Evolutionary conservation across 2,113 vertebrate genomes (phyloP).

Genomic region (Entelurus aequoreus): DNA sequence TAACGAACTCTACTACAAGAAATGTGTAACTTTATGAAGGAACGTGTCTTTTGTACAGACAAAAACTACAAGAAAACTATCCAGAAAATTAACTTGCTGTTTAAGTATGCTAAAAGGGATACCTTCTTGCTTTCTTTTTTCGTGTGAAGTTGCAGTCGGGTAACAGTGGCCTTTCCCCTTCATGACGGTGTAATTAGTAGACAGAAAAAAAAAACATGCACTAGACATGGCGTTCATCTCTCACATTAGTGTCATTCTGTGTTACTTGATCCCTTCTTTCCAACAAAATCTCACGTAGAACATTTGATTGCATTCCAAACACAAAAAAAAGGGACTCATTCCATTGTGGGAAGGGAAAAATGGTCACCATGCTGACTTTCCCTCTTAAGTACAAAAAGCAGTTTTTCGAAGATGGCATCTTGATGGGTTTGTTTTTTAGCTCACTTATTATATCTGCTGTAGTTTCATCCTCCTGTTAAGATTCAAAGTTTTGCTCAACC

Average conservation of each 20-base stretch:
- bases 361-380: conserved; percentile 35
- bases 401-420: neutral
- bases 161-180: conserved; percentile 79
- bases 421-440: conserved; percentile 22
- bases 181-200: conserved; percentile 79
- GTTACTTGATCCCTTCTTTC: conserved; percentile 47
- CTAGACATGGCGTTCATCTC: conserved; percentile 47
- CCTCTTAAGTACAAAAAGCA: conserved; percentile 13
- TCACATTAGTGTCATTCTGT: conserved; percentile 74
- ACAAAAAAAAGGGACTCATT: conserved; percentile 62
- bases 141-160: conserved; percentile 81
- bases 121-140: conserved; percentile 82
- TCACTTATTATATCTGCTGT: conserved; percentile 47
- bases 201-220: conserved; percentile 65
- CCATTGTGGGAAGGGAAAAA: conserved; percentile 51
- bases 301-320: conserved; percentile 65
- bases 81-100: conserved; percentile 74
- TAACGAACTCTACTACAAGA: conserved; percentile 69
- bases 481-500: conserved; percentile 81
- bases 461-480: conserved; percentile 39
- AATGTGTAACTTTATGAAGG: conserved; percentile 77
- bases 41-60: conserved; percentile 78
- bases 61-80: conserved; percentile 45
- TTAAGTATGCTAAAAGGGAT: conserved; percentile 88
- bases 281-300: conserved; percentile 31